Conservation (phyloP, 2,888 invertebrate species). For the Cryptocheilus praepositus region DNA sequence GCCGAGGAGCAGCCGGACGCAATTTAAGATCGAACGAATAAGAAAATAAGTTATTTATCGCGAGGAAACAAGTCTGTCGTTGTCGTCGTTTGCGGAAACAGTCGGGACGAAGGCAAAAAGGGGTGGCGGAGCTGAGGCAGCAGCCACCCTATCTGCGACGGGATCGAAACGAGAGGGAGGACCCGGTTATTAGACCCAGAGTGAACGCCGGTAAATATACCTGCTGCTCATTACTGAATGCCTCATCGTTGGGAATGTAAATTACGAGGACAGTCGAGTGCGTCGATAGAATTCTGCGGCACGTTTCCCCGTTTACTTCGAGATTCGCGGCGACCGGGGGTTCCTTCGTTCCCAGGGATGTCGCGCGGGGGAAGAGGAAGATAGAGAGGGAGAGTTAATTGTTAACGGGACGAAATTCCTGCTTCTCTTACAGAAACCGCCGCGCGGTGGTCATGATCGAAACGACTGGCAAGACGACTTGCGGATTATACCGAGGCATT, state of each 20-base stretch:
- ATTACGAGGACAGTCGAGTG: conserved; percentile 49
- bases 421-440: background rate
- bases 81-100: conserved; percentile 14
- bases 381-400: conserved; percentile 3
- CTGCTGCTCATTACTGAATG: conserved; percentile 48
- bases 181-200: conserved; percentile 35
- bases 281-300: conserved; percentile 47
- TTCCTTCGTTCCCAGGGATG: background rate
- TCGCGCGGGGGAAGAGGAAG: background rate
- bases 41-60: conserved; percentile 39
- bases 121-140: conserved; percentile 18
- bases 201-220: conserved; percentile 44
- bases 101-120: conserved; percentile 4
- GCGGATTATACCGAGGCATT: background rate
- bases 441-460: background rate
- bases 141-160: background rate
- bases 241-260: conserved; percentile 42
- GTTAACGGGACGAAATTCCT: conserved; percentile 3
- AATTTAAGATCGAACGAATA: conserved; percentile 21
- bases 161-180: conserved; percentile 24
- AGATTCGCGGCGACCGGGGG: conserved; percentile 17
- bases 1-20: background rate
- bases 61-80: conserved; percentile 1
- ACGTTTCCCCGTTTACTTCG: conserved; percentile 47
- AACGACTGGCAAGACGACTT: background rate